These are phyloP conservation scores for Miltochrista miniata DNA, from an alignment of 2,888 invertebrate genomes.

Conservation along the genomic window DNA sequence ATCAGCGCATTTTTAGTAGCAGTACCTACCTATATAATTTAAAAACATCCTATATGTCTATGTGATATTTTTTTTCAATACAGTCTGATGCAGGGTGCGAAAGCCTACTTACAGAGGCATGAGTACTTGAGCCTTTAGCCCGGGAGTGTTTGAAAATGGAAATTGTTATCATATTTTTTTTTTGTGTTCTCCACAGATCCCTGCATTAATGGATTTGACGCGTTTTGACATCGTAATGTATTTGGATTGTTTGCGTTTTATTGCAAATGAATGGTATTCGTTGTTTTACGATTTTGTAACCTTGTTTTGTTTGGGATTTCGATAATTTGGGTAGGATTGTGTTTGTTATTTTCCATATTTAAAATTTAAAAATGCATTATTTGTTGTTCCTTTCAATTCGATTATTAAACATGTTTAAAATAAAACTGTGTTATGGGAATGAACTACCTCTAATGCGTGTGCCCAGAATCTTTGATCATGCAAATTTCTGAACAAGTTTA, in stretches of 20 bases:
- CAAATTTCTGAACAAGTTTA: no score
- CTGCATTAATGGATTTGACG: conserved; percentile 38
- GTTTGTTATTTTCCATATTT: no score
- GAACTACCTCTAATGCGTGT: no score
- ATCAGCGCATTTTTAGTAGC: no score
- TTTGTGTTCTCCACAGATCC: conserved; percentile 31
- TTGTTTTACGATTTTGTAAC: not conserved
- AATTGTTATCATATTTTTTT: conserved; percentile 50
- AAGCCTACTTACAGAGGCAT: conserved; percentile 63
- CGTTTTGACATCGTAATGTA: conserved; percentile 20
- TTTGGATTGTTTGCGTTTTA: not conserved
- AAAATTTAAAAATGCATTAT: no score
- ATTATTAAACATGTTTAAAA: no score
- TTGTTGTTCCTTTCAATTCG: no score
- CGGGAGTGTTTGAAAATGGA: conserved; percentile 48
- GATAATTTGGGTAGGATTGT: no score
- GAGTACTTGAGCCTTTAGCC: conserved; percentile 55
- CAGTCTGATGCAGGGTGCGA: conserved; percentile 30
- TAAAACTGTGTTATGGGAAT: no score
- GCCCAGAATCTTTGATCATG: no score
- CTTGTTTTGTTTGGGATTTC: not conserved
- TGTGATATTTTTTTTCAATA: conserved; percentile 38
- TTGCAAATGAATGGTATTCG: not conserved
- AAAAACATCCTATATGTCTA: conserved; percentile 2
- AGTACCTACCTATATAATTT: not conserved